Evolutionary conservation across 2,797 vertebrate species (phyloP), one percentile per base, ranked within the genome.

Genomic region (Etheostoma perlongum): DNA sequence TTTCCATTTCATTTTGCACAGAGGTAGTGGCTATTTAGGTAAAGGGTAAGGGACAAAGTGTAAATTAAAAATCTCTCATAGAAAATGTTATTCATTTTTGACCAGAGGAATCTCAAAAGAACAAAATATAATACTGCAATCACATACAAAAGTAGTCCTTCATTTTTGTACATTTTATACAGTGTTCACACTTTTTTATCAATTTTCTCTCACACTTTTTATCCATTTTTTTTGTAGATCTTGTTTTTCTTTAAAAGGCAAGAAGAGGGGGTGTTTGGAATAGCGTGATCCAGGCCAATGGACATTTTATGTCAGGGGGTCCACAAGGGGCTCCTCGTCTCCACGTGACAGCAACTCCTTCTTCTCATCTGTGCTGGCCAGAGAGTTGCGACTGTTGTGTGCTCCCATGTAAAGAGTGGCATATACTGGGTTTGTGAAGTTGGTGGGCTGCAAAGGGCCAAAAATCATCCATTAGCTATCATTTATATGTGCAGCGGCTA

Each of bases 131-230:
- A 98, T 97, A 99, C 97, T 99, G 97, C 96, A 95, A 95, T 98
- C 97, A 99, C 97, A 97, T 99, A 99, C 96, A 99, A 99, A 99
- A 97, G 96, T 98, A 98, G 96, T 98, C 97, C 98, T 99, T 98
- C 97, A 97, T 97, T 95, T 94, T 98, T 95, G 94, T 95, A 95
- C 93, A 94, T 94, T 94, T 94, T 94, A 93, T 94, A 95, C 94
- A 94, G 94, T 94, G 94, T 92, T 94, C 92, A 93, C 86, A 89
- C 88, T 87, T 90, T 90, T 94, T 89, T 82, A 81, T 89, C 73
- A 77, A 88, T 94, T 93, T 95, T 91, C 89, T 91, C 75, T 90
- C 82, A 53, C 66, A 73, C 80, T 80, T 88, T 87, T 87, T 86
- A 78, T 84, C 60, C 48, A 83, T 83, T 87, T 85, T 84, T 86